Percentiles rank a stretch among this genome's conserved stretches.
Conservation (phyloP, 2,797 vertebrate species). For the Spinus olivaceus region DNA sequence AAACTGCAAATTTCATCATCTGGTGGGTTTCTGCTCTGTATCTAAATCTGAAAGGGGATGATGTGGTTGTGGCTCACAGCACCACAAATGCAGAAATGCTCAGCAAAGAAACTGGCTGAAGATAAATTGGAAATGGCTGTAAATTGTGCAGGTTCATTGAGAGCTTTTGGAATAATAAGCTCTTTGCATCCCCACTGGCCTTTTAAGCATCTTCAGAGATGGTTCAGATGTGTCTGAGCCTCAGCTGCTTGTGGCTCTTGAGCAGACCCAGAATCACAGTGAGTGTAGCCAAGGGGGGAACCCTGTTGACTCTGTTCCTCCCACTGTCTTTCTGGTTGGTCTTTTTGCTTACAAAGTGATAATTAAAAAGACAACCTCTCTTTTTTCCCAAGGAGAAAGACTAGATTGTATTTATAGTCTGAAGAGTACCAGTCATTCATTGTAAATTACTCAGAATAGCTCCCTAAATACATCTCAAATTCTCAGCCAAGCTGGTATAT, state of each 20-base stretch:
- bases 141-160: not conserved
- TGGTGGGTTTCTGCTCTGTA: not conserved
- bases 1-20: not conserved
- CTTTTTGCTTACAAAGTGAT: conserved; percentile 35
- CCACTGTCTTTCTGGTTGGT: conserved; percentile 31
- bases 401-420: conserved; percentile 44
- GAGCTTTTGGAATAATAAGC: not conserved
- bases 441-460: conserved; percentile 39
- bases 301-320: not conserved
- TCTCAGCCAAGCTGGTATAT: conserved; percentile 31
- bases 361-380: conserved; percentile 38
- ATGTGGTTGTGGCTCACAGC: not conserved
- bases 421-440: conserved; percentile 29
- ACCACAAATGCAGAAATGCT: not conserved
- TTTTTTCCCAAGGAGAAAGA: conserved; percentile 5
- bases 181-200: not conserved
- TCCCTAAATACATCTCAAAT: conserved; percentile 40
- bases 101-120: not conserved
- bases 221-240: not conserved
- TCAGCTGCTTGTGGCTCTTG: not conserved
- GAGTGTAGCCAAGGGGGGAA: not conserved
- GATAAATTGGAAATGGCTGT: not conserved
- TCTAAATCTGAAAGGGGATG: not conserved
- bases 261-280: not conserved
- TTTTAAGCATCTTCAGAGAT: not conserved